phyloP scores from a whole-genome alignment of 2,797 vertebrate species.

The Myotis pilosus region DNA sequence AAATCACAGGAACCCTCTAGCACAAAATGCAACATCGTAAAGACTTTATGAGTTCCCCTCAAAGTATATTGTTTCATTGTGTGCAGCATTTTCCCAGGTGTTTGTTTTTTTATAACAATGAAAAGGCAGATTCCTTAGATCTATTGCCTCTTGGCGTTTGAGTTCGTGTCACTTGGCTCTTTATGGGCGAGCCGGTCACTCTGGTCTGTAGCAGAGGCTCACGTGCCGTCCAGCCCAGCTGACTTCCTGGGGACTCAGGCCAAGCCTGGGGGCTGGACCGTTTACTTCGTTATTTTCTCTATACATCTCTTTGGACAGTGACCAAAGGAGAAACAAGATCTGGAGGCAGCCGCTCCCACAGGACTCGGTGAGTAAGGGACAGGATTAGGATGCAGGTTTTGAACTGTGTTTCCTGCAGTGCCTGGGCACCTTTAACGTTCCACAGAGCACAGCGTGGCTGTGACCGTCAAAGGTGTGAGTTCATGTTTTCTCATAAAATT shows the following conservation, averaged over 20 bases:
- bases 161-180: neutral
- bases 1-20: neutral
- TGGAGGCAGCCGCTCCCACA: neutral
- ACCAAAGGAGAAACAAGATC: neutral
- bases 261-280: neutral
- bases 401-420: fast-evolving
- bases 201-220: neutral
- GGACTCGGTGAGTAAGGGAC: too few relatives aligned
- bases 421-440: too few relatives aligned
- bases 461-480: fast-evolving
- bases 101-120: neutral
- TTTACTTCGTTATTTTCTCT: neutral
- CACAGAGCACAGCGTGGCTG: neutral
- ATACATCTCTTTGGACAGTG: fast-evolving
- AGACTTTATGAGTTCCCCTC: neutral
- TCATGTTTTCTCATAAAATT: too few relatives aligned
- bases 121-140: too few relatives aligned
- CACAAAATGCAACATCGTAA: neutral
- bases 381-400: neutral
- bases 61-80: neutral
- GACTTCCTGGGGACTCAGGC: fast-evolving
- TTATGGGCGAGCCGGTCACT: fast-evolving
- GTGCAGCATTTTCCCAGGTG: neutral
- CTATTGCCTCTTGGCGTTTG: fast-evolving
- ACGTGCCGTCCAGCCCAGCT: fast-evolving